A percentile compares a stretch with the other conserved stretches of the same genome.
Evolutionary conservation across 1,140 invertebrate genomes (phyloP).

Genomic region (Delia radicum): DNA sequence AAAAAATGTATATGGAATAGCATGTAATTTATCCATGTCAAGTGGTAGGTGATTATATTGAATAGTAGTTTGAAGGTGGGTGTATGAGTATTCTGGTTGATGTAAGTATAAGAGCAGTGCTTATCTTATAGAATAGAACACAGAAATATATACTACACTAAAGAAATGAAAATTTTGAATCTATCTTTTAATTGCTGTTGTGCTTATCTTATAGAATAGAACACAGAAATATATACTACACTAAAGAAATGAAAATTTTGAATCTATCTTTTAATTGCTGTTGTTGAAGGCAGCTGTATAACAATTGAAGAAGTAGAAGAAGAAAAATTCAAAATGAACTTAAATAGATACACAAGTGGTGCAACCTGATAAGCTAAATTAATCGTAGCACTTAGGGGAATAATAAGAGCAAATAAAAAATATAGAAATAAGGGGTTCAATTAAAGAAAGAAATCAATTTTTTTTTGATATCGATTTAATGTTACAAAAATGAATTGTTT

Average conservation of each 20-base stretch:
- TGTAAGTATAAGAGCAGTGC: not conserved
- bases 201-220: not conserved
- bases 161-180: not conserved
- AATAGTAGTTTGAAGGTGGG: not conserved
- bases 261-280: conserved; percentile 14
- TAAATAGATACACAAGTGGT: conserved; percentile 5
- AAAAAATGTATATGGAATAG: not conserved
- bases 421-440: not conserved
- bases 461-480: not conserved
- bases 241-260: not conserved
- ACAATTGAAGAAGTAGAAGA: not conserved
- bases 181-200: conserved; percentile 9
- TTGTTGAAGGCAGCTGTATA: conserved; percentile 6
- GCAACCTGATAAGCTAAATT: conserved; percentile 19
- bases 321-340: not conserved
- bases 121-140: not conserved
- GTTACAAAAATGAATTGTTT: not conserved
- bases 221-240: not conserved
- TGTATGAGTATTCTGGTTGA: not conserved
- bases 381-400: conserved; percentile 15
- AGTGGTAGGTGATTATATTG: conserved; percentile 10
- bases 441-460: too few species aligned
- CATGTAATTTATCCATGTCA: conserved; percentile 23
- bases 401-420: not conserved
- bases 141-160: not conserved